Evolutionary conservation across 2,888 invertebrate species (phyloP).

Genomic region (Drosophila tripunctata): DNA sequence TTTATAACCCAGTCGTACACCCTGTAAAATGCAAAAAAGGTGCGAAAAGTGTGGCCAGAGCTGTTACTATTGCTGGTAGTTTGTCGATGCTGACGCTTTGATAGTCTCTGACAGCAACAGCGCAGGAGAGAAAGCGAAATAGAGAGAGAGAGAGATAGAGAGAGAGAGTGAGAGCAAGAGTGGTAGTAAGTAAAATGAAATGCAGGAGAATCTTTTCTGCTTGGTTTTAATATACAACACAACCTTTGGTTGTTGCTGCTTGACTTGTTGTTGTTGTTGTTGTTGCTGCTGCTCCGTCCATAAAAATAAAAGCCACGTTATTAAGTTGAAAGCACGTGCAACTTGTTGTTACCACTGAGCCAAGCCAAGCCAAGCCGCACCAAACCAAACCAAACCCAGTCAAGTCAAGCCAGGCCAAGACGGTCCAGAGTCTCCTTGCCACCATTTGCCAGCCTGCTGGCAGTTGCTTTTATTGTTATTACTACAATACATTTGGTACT

Average conservation of each 20-base stretch:
- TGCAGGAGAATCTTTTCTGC: slow-evolving; percentile 42
- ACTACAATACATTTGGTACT: slow-evolving; percentile 79
- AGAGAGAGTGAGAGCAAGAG: neutral
- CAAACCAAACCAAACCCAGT: slow-evolving; percentile 10
- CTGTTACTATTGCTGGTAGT: slow-evolving; percentile 47
- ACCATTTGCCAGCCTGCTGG: slow-evolving; percentile 43
- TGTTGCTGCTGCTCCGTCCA: slow-evolving; percentile 39
- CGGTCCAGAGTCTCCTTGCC: slow-evolving; percentile 9
- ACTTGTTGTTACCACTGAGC: slow-evolving; percentile 67
- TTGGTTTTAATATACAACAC: slow-evolving; percentile 56
- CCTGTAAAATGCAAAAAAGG: slow-evolving; percentile 75
- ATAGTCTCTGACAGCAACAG: slow-evolving; percentile 36
- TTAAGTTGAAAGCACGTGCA: slow-evolving; percentile 80
- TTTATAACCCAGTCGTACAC: slow-evolving; percentile 35
- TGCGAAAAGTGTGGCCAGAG: slow-evolving; percentile 65
- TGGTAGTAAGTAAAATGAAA: slow-evolving; percentile 12
- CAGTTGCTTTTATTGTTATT: slow-evolving; percentile 79
- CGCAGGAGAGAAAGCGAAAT: neutral
- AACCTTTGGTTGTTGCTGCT: slow-evolving; percentile 54
- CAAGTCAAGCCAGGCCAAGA: slow-evolving; percentile 11
- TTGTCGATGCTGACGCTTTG: slow-evolving; percentile 71
- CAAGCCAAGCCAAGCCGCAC: slow-evolving; percentile 22
- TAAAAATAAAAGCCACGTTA: slow-evolving; percentile 81
- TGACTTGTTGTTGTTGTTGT: slow-evolving; percentile 17
- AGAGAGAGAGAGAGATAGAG: neutral